phyloP scores from a whole-genome alignment of 2,888 invertebrate genomes.

The Beris chalybata region DNA sequence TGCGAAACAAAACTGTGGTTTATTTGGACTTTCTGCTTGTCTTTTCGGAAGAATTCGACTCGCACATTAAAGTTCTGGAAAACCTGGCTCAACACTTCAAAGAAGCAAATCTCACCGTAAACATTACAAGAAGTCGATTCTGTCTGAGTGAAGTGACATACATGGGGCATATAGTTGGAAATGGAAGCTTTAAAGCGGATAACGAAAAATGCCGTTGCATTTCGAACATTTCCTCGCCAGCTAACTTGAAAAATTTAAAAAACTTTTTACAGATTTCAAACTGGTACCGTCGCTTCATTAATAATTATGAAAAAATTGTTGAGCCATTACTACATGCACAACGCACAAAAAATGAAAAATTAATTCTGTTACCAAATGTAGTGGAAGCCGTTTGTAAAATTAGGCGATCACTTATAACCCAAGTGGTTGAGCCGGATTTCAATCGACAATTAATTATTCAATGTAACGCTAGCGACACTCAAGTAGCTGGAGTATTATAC shows the following conservation, averaged over 20 bases:
- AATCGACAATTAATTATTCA: constrained; percentile 53
- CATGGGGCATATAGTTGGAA: constrained; percentile 6
- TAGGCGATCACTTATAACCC: neutral
- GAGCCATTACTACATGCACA: constrained; percentile 10
- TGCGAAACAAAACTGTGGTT: neutral
- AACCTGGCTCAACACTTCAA: neutral
- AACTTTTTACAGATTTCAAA: constrained; percentile 1
- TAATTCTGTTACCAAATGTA: neutral
- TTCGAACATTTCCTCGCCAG: neutral
- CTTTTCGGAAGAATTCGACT: constrained; percentile 3
- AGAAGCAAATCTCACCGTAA: neutral
- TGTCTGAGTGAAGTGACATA: neutral
- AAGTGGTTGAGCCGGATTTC: constrained; percentile 45
- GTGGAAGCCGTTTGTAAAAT: neutral
- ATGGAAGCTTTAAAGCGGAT: neutral
- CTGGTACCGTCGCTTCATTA: constrained; percentile 13
- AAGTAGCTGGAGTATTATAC: constrained; percentile 10
- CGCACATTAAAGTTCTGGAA: neutral
- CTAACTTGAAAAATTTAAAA: neutral
- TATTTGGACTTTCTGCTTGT: neutral
- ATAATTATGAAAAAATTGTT: constrained; percentile 39
- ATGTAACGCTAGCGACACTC: constrained; percentile 8
- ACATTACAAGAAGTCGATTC: neutral
- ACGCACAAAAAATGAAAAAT: neutral
- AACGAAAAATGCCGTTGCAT: neutral